Percentiles rank a stretch among this genome's conserved stretches.
Conservation (phyloP, 1,140 invertebrate species). For the Micrasema longulum region DNA sequence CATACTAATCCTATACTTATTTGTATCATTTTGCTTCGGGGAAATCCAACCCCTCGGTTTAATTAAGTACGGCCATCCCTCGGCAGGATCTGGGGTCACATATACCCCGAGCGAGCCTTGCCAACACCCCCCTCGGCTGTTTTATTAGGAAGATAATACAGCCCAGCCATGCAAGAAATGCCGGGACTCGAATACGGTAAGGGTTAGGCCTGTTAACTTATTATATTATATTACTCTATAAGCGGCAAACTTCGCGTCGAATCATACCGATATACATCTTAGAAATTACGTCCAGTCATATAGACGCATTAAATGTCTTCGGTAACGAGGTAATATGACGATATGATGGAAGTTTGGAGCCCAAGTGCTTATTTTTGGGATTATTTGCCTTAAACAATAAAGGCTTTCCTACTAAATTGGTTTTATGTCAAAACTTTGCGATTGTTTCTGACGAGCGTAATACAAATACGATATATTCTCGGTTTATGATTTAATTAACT, state of each 20-base stretch:
- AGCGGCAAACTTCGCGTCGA: neutral
- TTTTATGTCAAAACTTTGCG: slow-evolving; percentile 6
- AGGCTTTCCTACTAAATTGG: slow-evolving; percentile 15
- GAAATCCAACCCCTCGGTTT: slow-evolving; percentile 44
- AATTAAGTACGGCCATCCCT: slow-evolving; percentile 50
- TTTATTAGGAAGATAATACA: slow-evolving; percentile 53
- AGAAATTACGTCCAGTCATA: slow-evolving; percentile 8
- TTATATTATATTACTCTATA: no score
- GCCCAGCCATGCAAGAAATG: slow-evolving; percentile 52
- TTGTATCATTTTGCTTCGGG: slow-evolving; percentile 50
- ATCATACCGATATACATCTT: no score
- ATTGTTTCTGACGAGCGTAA: neutral
- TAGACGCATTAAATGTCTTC: slow-evolving; percentile 21
- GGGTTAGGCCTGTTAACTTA: slow-evolving; percentile 27
- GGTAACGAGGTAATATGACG: slow-evolving; percentile 19
- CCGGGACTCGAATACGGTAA: slow-evolving; percentile 45
- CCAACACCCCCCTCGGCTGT: slow-evolving; percentile 41
- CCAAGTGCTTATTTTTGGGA: slow-evolving; percentile 1
- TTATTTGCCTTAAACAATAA: slow-evolving; percentile 24
- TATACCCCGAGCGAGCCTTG: slow-evolving; percentile 40
- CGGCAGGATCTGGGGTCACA: slow-evolving; percentile 45
- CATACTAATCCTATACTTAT: slow-evolving; percentile 54
- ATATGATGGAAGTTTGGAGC: slow-evolving; percentile 20
- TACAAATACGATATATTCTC: neutral
- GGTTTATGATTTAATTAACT: neutral